Base-by-base conservation (phyloP, 2,113 vertebrate genomes). In the Pao palembangensis region DNA sequence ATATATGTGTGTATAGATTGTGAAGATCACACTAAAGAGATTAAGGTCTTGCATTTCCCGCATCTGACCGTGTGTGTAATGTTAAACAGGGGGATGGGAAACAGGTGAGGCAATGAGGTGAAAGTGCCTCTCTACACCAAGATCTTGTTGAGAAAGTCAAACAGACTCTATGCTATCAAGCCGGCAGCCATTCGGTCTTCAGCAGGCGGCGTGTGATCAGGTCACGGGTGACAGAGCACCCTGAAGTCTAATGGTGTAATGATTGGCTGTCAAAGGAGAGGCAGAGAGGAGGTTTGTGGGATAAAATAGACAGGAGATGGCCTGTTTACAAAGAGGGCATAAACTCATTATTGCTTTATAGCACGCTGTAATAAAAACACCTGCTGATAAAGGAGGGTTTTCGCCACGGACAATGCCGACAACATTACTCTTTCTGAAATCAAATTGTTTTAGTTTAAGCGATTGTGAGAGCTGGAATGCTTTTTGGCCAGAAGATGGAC, bases 301-400 rank as follows among this genome's bases (percentile, higher is more conserved):
- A 76, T 72, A 64, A 63, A 51, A 71, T 34, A 47, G 43, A 64
- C 68, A 79, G 75, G 76, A 82, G 31, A 56, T 18, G 15, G 48
- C 58, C 58, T 73, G 76, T 83, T 80, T 75, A 64, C 60, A 56
- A 46, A 5, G 21, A 52, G 67, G 61, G 23, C 57, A 68, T 85
- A 83, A 87, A 87, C 8, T 64, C 73, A 83, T 89, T 67, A 85
- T 58, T 62, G 55, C 50, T 89, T 86, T 81, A 88, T 56, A 38
- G 62, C 62, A 28, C 48, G 14, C 63, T 54, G 44, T 72, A 61
- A 69, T 34, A 46, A 53, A 20, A 58, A 56, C 58, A 77, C 54
- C 52, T 67, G 18, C 46, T 16, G 31, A 61, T 18, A 12, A 61
- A 38, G 34, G 8, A 55, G 16, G 15, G 6, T 21, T 23, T 55